Evolutionary conservation across 2,113 vertebrate genomes (phyloP).

Genomic region (Myotis davidii): DNA sequence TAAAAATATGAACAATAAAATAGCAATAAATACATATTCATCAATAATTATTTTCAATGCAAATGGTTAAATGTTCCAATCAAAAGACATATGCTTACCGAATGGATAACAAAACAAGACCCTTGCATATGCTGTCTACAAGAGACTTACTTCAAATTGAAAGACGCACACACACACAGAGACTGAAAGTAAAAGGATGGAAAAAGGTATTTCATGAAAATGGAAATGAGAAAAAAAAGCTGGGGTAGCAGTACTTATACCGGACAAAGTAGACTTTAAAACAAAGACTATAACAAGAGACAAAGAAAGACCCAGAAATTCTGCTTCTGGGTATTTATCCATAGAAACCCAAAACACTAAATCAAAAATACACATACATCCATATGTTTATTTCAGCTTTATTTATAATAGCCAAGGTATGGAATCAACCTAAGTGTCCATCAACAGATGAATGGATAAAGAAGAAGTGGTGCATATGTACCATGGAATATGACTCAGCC

Average conservation of each 20-base stretch:
- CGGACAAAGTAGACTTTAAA: not conserved
- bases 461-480: not conserved
- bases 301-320: not conserved
- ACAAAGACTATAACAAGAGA: not conserved
- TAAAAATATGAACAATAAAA: not conserved
- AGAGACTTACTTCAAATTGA: not conserved
- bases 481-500: not conserved
- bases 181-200: not conserved
- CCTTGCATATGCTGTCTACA: not conserved
- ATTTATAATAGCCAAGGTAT: not conserved
- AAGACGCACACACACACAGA: not conserved
- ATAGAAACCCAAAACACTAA: not conserved
- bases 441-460: not conserved
- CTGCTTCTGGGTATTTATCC: not conserved
- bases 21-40: not conserved
- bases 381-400: not conserved
- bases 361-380: not conserved
- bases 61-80: not conserved
- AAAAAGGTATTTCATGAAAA: not conserved
- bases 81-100: not conserved
- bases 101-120: not conserved
- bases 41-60: not conserved
- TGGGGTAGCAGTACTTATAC: not conserved
- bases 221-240: not conserved
- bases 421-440: not conserved